Evolutionary conservation across 1,140 invertebrate species (phyloP), one percentile per base, ranked within the genome.

Genomic region (Drosophila nebulosa): DNA sequence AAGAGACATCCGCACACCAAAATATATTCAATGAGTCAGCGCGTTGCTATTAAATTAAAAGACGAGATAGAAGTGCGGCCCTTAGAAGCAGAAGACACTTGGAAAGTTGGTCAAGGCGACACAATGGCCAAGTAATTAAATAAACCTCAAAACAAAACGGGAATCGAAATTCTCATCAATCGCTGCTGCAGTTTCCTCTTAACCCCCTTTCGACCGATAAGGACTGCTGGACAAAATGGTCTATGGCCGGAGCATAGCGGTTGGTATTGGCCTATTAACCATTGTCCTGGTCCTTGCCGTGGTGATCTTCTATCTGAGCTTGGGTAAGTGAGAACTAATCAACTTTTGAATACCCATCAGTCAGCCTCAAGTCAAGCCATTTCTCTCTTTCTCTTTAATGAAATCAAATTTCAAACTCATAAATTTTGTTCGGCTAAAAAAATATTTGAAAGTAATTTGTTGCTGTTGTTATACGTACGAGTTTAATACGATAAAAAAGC

Each of bases 381-480:
- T 21, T 46, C 9, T 46, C 39, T 10, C 14, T 46, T 16, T 21
- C 39, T 18, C 18, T 46, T 46, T 16, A 46, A 21, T 21, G 16
- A 64, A 74, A 64, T 79, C 42, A 75, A 76, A 79, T 64, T 55
- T 30, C 35, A 60, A 69, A 66, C 53, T 65, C 64, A 85, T 80
- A 84, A 84, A 84, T 86, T 66, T 58, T 58, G 52, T 63, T 21
- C 2, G 18, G 67, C 64, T 81, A 50, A 59, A 63, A 66, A 80
- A 84, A 81, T 80, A 84, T 84, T 86, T 69, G 56, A 74, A 80
- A 86, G 77, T 80, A 83, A 83, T 84, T 84, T 83, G 63, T 68
- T 75, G 57, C 30, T 32, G 30, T 32, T 32, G 30, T 32, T 32
- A 46, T 21, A 46, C 9, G 39, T 21, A 46, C 30, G 30, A 21